Evolutionary conservation across 2,113 vertebrate genomes (phyloP).

Genomic region (Ceyx cyanopectus): DNA sequence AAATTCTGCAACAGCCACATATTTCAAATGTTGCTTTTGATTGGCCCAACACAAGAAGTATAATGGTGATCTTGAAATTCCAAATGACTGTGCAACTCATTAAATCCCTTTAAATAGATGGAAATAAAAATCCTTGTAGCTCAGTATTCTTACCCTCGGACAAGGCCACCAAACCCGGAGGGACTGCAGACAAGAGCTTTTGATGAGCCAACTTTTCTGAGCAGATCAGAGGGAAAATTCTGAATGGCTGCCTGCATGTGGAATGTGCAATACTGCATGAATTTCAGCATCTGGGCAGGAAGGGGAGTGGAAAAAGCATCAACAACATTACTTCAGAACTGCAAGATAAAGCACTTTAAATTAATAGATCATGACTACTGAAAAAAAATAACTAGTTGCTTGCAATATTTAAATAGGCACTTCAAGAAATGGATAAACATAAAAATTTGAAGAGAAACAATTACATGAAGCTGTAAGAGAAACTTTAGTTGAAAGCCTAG

Average conservation of each 20-base stretch:
- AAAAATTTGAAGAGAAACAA: neutral
- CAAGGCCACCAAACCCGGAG: constrained; percentile 77
- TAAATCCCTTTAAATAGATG: neutral
- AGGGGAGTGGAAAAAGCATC: accelerated
- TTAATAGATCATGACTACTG: neutral
- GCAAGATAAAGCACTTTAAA: neutral
- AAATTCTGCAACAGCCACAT: neutral
- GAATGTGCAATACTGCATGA: constrained; percentile 80
- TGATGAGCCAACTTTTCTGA: constrained; percentile 72
- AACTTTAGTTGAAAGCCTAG: neutral
- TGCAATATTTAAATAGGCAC: neutral
- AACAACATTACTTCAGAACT: neutral
- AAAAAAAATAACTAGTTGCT: neutral
- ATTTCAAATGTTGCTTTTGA: neutral
- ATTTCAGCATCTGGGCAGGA: constrained; percentile 80
- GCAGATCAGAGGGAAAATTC: constrained; percentile 61
- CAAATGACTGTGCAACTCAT: neutral
- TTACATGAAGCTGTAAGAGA: neutral
- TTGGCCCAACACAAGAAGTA: neutral
- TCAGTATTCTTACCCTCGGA: constrained; percentile 72
- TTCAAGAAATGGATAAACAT: neutral
- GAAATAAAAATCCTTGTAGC: neutral
- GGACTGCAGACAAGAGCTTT: constrained; percentile 71
- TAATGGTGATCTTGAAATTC: neutral
- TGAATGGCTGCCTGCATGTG: constrained; percentile 82